Percentiles rank a stretch among this genome's conserved stretches.
Conservation (phyloP, 2,888 invertebrate genomes). For the Agrochola lota region DNA sequence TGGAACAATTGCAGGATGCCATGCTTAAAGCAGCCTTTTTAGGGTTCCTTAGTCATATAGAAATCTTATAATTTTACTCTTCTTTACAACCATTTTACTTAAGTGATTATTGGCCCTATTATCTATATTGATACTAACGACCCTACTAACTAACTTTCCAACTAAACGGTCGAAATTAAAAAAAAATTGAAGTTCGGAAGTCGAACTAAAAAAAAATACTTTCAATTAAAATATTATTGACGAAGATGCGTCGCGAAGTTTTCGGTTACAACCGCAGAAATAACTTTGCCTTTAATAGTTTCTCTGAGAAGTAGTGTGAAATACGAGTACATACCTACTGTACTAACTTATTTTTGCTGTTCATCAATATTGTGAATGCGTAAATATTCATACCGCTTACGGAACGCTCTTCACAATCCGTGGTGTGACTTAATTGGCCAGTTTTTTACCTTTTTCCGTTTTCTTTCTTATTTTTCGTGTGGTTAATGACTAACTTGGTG, state of each 20-base stretch:
- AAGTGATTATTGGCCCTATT: no score
- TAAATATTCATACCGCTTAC: neutral
- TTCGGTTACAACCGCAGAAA: neutral
- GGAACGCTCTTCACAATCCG: neutral
- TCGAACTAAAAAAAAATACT: neutral
- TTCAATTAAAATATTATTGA: neutral
- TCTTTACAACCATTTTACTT: neutral
- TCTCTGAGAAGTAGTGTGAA: neutral
- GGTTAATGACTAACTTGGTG: no score
- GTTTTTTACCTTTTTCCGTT: neutral
- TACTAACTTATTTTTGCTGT: neutral
- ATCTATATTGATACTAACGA: neutral
- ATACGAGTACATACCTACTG: neutral
- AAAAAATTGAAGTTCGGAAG: neutral
- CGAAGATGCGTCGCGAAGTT: neutral
- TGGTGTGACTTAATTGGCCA: neutral
- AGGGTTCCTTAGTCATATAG: neutral
- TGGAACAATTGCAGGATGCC: neutral
- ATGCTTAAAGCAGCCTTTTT: neutral
- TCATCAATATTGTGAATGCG: neutral
- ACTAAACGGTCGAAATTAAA: neutral
- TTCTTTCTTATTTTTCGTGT: no score
- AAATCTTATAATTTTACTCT: neutral
- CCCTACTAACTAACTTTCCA: no score
- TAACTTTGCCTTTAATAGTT: neutral